Evolutionary conservation across 2,113 vertebrate species (phyloP), one percentile per base, ranked within the genome.

Genomic region (Corydoras sp.): DNA sequence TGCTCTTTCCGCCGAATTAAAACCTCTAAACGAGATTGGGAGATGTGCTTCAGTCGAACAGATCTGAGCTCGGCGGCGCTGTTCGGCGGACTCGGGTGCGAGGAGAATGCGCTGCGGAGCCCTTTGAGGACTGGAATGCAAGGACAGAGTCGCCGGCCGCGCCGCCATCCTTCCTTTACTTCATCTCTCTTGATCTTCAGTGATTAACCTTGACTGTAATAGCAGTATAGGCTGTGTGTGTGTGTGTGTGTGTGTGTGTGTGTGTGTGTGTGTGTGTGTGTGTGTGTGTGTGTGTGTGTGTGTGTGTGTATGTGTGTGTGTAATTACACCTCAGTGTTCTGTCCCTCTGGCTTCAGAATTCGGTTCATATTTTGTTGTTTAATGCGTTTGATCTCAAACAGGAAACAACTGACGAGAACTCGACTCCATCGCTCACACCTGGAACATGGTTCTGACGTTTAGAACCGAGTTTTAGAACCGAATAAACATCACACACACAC

Each of bases 111-210:
- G 14, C 13, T 14, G 14, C 14, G 1, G 54, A 56, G 13, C 54
- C 54, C 54, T n/a, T 14, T 56, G 54, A 56, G 54, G 54, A 5
- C 54, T 56, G 54, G 54, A 56, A 56, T 56, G 54, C 54, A 56
- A 56, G 54, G 54, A 56, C 54, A 56, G 10, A 56, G 54, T n/a
- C 54, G 13, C 5, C 15, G 5, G 13, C 54, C 13, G 13, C n/a
- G 54, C 54, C n/a, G 13, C 14, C 14, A n/a, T 56, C 15, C 54
- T 56, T 56, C 54, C n/a, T 56, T 10, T 14, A 3, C 13, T 53
- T 53, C 10, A 12, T 10, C 51, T 12, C 51, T 14, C 13, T 53
- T 53, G 51, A 53, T 53, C 51, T 53, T 10, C 54, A n/a, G 54
- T n/a, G 54, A 56, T 56, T 56, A 53, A 53, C 51, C 51, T 53